Conservation (phyloP, 2,797 vertebrate species). For the Graptemys geographica region DNA sequence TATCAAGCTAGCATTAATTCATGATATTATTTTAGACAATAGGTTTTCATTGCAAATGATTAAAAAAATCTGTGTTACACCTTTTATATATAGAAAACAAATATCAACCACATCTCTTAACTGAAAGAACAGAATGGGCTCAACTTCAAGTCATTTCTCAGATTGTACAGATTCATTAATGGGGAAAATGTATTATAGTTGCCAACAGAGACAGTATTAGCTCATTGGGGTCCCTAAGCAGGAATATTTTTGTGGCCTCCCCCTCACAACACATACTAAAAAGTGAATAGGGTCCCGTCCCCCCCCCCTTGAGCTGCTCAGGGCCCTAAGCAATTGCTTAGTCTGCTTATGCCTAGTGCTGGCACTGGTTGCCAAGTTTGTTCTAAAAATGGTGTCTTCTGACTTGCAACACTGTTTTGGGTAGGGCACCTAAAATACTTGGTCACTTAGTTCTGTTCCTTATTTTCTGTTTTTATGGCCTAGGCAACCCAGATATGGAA, state of each 20-base stretch:
- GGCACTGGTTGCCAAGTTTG: neutral
- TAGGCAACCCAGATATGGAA: neutral
- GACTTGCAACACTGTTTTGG: neutral
- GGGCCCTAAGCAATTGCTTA: neutral
- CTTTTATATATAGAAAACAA: neutral
- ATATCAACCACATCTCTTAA: neutral
- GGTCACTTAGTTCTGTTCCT: neutral
- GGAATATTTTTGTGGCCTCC: neutral
- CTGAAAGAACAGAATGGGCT: neutral
- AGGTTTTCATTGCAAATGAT: neutral
- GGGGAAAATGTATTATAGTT: neutral
- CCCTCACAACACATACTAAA: neutral
- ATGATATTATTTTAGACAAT: neutral
- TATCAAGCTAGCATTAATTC: neutral
- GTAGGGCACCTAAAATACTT: constrained; percentile 6
- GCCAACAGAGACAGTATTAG: neutral
- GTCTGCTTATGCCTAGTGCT: neutral
- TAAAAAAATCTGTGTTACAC: neutral
- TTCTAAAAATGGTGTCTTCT: neutral
- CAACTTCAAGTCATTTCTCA: neutral
- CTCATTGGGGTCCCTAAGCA: neutral
- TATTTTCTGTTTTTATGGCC: neutral
- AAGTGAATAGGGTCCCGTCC: neutral
- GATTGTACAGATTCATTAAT: neutral
- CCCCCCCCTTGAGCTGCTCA: neutral